A percentile compares a stretch with the other conserved stretches of the same genome.
Conservation (phyloP, 1,140 invertebrate genomes). For the Meloidogyne chitwoodi region DNA sequence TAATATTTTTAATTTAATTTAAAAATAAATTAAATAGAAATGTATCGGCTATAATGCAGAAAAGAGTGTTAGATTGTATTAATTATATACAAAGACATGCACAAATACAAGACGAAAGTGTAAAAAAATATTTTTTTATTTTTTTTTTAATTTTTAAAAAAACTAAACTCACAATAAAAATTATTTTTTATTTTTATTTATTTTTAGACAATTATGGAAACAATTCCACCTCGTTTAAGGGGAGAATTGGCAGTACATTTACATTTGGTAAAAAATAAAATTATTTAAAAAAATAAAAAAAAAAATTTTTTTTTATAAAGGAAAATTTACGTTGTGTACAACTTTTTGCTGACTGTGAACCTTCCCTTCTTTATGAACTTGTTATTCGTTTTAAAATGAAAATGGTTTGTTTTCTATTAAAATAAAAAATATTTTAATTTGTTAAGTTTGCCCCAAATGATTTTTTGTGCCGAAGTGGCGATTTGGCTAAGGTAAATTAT, state of each 20-base stretch:
- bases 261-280: conserved; percentile 84
- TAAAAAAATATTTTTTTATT: background rate
- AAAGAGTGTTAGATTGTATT: conserved; percentile 63
- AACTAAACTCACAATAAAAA: too few relatives aligned
- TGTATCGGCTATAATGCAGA: conserved; percentile 36
- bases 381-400: conserved; percentile 73
- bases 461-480: conserved; percentile 88
- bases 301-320: conserved; percentile 62
- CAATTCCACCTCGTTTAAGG: conserved; percentile 31
- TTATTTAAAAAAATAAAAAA: conserved; percentile 70
- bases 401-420: conserved; percentile 22
- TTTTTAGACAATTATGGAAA: conserved; percentile 31
- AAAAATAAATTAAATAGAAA: conserved; percentile 27
- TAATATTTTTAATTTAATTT: background rate
- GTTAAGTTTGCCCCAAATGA: conserved; percentile 90
- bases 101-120: conserved; percentile 40
- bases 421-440: conserved; percentile 62
- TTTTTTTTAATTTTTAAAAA: background rate
- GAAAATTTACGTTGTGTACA: conserved; percentile 79
- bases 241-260: conserved; percentile 67
- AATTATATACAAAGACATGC: conserved; percentile 44
- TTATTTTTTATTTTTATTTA: too few relatives aligned
- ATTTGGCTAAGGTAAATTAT: conserved; percentile 72
- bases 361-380: conserved; percentile 81
- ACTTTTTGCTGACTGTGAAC: conserved; percentile 72